Evolutionary conservation across 2,113 vertebrate species (phyloP).

Genomic region (Ciconia stormi): DNA sequence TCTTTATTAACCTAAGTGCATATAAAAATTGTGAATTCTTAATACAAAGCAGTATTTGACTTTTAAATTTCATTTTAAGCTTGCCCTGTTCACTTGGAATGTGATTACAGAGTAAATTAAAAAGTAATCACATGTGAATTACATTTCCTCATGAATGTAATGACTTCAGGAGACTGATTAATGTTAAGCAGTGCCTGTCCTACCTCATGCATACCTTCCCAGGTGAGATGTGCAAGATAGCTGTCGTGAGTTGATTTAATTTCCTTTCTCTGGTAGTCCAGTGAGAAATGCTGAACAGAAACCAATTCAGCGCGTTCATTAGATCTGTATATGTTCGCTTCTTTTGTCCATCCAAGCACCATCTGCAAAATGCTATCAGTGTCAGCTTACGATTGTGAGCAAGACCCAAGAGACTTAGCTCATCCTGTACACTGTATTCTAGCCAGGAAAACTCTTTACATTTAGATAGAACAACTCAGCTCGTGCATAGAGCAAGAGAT

Average conservation of each 20-base stretch:
- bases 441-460: slow-evolving; percentile 64
- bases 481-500: slow-evolving; percentile 20
- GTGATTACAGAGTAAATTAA: slow-evolving; percentile 92
- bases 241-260: slow-evolving; percentile 87
- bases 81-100: slow-evolving; percentile 86
- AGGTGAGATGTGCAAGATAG: slow-evolving; percentile 79
- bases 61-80: slow-evolving; percentile 93
- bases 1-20: slow-evolving; percentile 84
- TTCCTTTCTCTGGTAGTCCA: slow-evolving; percentile 77
- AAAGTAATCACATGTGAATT: slow-evolving; percentile 89
- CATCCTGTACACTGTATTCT: slow-evolving; percentile 66
- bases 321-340: slow-evolving; percentile 62
- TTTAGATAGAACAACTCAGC: slow-evolving; percentile 48
- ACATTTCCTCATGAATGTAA: slow-evolving; percentile 91
- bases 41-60: slow-evolving; percentile 87
- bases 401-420: slow-evolving; percentile 57
- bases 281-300: slow-evolving; percentile 74
- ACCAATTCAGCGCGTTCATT: slow-evolving; percentile 71
- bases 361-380: slow-evolving; percentile 77
- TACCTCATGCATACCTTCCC: slow-evolving; percentile 76
- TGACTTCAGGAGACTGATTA: slow-evolving; percentile 86
- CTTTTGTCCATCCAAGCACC: slow-evolving; percentile 80
- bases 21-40: slow-evolving; percentile 84
- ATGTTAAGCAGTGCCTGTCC: slow-evolving; percentile 82
- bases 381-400: slow-evolving; percentile 76